A percentile compares a stretch with the other conserved stretches of the same genome.
These are phyloP conservation scores for Tupiocoris notatus DNA, from an alignment of 2,888 invertebrate species.

Conservation along the genomic window DNA sequence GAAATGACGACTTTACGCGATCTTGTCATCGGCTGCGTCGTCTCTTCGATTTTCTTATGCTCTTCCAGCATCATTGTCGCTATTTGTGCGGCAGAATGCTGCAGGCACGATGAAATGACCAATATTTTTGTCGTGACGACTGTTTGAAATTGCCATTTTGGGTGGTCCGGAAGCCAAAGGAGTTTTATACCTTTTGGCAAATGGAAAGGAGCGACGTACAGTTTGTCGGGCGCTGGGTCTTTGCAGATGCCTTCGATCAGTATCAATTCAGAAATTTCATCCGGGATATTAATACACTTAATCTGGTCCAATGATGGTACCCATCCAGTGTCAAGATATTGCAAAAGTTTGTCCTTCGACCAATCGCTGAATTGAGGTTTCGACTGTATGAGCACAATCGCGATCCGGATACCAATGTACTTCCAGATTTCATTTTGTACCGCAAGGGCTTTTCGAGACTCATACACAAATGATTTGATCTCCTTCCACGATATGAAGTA, in stretches of 20 bases:
- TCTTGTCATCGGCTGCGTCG: background rate
- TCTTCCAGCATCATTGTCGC: background rate
- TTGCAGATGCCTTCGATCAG: slow-evolving; percentile 27
- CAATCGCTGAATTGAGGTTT: slow-evolving; percentile 20
- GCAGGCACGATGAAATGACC: background rate
- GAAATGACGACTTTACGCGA: background rate
- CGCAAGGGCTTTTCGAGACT: background rate
- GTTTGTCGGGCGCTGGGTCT: background rate
- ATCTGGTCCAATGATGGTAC: background rate
- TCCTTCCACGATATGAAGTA: slow-evolving; percentile 24
- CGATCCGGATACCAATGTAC: slow-evolving; percentile 19
- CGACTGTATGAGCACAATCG: background rate
- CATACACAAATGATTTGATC: slow-evolving; percentile 8
- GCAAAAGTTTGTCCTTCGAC: slow-evolving; percentile 16
- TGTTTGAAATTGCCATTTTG: slow-evolving; percentile 23
- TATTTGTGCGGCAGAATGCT: background rate
- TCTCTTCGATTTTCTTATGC: background rate
- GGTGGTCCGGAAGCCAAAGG: slow-evolving; percentile 24
- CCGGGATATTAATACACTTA: slow-evolving; percentile 3
- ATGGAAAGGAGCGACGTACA: slow-evolving; percentile 4
- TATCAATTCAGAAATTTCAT: slow-evolving; percentile 14
- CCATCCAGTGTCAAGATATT: slow-evolving; percentile 6
- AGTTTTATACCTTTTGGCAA: slow-evolving; percentile 9
- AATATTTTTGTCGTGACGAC: slow-evolving; percentile 13
- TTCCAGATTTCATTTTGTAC: slow-evolving; percentile 30